These are phyloP conservation scores for Sitophilus oryzae DNA, from an alignment of 1,140 invertebrate species.

Conservation along the genomic window DNA sequence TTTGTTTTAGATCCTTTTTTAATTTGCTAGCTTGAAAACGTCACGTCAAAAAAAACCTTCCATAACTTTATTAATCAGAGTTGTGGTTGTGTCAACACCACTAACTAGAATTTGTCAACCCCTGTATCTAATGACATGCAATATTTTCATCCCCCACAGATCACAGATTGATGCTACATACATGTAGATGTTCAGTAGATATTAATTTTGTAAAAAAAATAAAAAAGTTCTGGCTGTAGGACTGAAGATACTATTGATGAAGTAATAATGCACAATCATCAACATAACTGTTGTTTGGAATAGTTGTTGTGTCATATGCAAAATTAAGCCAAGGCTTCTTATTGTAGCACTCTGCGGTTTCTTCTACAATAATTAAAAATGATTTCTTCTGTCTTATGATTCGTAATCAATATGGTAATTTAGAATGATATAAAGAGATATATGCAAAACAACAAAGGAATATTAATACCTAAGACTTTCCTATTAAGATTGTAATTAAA, in stretches of 20 bases:
- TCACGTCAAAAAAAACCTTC: too few species aligned
- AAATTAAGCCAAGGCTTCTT: slow-evolving; percentile 13
- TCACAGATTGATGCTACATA: too few species aligned
- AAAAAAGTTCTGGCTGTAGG: neutral
- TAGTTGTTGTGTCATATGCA: slow-evolving; percentile 4
- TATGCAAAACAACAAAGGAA: slow-evolving; percentile 23
- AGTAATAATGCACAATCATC: neutral
- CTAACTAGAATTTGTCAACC: slow-evolving; percentile 15
- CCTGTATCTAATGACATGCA: slow-evolving; percentile 16
- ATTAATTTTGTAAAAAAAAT: too few species aligned
- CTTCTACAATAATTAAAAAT: slow-evolving; percentile 9
- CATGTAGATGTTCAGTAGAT: too few species aligned
- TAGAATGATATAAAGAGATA: slow-evolving; percentile 21
- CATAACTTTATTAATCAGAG: slow-evolving; percentile 16
- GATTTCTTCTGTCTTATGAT: slow-evolving; percentile 10
- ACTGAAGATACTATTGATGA: neutral
- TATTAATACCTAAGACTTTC: slow-evolving; percentile 22
- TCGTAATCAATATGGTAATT: slow-evolving; percentile 21
- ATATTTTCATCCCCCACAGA: too few species aligned
- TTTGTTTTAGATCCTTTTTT: neutral
- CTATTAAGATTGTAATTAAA: slow-evolving; percentile 27
- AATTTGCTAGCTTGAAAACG: too few species aligned
- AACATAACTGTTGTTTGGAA: neutral
- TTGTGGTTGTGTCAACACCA: slow-evolving; percentile 12
- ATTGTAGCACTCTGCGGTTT: neutral